Evolutionary conservation across 2,888 invertebrate genomes (phyloP), one percentile per base, ranked within the genome.

Genomic region (Lithophane ornitopus): DNA sequence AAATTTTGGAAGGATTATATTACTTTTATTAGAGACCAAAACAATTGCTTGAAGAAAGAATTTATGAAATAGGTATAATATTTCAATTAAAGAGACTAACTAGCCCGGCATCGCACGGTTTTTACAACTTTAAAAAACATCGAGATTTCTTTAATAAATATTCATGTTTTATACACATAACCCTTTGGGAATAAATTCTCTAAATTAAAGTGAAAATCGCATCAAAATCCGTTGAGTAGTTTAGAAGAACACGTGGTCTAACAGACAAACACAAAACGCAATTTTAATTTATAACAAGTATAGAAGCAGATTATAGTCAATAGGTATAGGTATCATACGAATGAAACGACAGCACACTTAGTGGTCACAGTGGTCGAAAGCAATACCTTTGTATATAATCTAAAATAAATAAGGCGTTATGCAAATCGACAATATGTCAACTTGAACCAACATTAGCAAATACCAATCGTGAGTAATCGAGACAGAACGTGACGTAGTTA

Each of bases 401-500:
- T 75, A 78, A 70, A 78, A 78, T 78, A 76, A 78, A 76, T 72
- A 84, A 61, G 39, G 26, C 62, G 62, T 68, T 78, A 77, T 56
- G 77, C 66, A 76, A 86, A 74, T 68, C 74, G 34, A 56, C 14
- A 59, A 52, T 70, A 84, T 84, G 69, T 72, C 72, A 71, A 73
- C 63, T 70, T 66, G 22, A 63, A 74, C 34, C 59, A 63, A 72
- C 70, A 70, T 86, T 81, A 74, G 59, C 76, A 88, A 86, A 79
- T 81, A 80, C 49, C 62, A 52, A 80, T 87, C 79, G 79, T 86
- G 84, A 87, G 81, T 81, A 87, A 86, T 81, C 69, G 71, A 82
- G 72, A 74, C 71, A 61, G 39, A 77, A 83, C 86, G 86, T 83
- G 86, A 73, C 71, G 67, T 76, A 68, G 74, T 73, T 78, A 69